A percentile compares a stretch with the other conserved stretches of the same genome.
Conservation (phyloP, 2,797 vertebrate genomes). For the Malacoraja senta region DNA sequence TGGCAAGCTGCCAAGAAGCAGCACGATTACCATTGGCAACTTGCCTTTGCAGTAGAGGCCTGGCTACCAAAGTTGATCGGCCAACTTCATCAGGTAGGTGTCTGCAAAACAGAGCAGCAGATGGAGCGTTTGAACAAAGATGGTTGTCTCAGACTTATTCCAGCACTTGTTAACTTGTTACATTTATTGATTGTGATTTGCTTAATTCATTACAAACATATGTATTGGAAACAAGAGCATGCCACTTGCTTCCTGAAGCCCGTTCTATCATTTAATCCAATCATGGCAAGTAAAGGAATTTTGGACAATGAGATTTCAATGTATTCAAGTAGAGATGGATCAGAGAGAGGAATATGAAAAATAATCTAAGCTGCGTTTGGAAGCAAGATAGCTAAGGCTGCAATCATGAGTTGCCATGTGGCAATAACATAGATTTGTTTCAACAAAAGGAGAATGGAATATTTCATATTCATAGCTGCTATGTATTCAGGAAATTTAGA, state of each 20-base stretch:
- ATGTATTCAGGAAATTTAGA: neutral
- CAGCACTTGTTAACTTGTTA: neutral
- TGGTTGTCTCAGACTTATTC: neutral
- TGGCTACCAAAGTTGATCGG: neutral
- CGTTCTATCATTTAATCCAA: too few relatives aligned
- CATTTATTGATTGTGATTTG: neutral
- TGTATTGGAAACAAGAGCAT: neutral
- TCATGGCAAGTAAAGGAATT: too few relatives aligned
- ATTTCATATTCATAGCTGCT: neutral
- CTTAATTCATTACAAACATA: neutral
- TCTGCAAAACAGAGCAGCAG: neutral
- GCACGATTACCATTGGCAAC: neutral
- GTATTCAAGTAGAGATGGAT: too few relatives aligned
- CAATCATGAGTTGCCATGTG: too few relatives aligned
- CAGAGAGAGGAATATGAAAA: too few relatives aligned
- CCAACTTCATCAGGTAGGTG: neutral
- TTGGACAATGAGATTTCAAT: too few relatives aligned
- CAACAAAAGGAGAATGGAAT: neutral
- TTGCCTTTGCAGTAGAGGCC: neutral
- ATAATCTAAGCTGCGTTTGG: too few relatives aligned
- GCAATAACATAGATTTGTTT: neutral
- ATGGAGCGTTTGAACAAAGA: neutral
- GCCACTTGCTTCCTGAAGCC: too few relatives aligned
- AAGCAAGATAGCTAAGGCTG: too few relatives aligned
- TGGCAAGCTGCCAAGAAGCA: constrained; percentile 4